These are phyloP conservation scores for Polyergus mexicanus DNA, from an alignment of 1,140 invertebrate species.

Conservation along the genomic window DNA sequence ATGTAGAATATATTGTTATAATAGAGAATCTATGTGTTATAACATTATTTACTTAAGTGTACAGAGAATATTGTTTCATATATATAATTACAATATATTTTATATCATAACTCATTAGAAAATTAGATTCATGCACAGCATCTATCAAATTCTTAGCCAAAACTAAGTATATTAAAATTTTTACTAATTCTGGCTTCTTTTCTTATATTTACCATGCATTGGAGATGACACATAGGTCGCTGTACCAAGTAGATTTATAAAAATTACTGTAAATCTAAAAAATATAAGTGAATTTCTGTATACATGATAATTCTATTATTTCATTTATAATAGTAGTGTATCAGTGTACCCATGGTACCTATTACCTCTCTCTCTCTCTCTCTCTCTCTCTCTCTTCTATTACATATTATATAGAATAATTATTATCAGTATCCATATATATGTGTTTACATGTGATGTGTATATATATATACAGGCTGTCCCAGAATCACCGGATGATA, in stretches of 20 bases:
- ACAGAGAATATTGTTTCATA: slow-evolving; percentile 83
- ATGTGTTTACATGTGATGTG: slow-evolving; percentile 63
- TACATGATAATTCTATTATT: slow-evolving; percentile 78
- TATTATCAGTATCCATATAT: slow-evolving; percentile 76
- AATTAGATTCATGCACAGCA: slow-evolving; percentile 83
- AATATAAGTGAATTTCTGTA: slow-evolving; percentile 85
- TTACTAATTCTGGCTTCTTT: slow-evolving; percentile 79
- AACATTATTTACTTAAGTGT: slow-evolving; percentile 81
- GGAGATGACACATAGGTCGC: slow-evolving; percentile 81
- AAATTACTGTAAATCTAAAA: slow-evolving; percentile 86
- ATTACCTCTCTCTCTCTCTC: slow-evolving; percentile 55
- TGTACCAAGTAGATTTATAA: slow-evolving; percentile 85
- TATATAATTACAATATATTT: slow-evolving; percentile 84
- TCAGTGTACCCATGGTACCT: slow-evolving; percentile 66
- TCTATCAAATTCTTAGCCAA: slow-evolving; percentile 82
- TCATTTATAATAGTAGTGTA: slow-evolving; percentile 70
- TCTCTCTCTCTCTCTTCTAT: slow-evolving; percentile 32
- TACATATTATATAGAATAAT: slow-evolving; percentile 73
- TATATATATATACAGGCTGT: slow-evolving; percentile 68
- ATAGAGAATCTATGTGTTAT: slow-evolving; percentile 82
- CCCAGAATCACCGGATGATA: slow-evolving; percentile 36
- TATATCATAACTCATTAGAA: slow-evolving; percentile 82
- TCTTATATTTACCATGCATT: slow-evolving; percentile 77
- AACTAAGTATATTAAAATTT: slow-evolving; percentile 80
- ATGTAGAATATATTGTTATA: slow-evolving; percentile 76